Conservation (phyloP, 2,797 vertebrate genomes). For the Onychomys arenicola region DNA sequence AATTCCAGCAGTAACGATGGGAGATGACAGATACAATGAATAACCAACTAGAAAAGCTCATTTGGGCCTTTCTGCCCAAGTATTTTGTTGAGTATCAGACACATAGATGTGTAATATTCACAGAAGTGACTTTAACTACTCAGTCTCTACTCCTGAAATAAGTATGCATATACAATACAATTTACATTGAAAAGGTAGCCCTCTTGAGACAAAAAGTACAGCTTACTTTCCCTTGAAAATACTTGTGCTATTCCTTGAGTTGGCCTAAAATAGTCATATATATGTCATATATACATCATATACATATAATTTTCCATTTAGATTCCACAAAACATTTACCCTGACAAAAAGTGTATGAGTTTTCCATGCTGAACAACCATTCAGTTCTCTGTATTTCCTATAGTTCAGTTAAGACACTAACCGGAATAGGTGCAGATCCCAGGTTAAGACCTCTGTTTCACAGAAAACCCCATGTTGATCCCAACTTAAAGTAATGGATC, state of each 20-base stretch:
- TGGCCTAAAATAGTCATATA: neutral
- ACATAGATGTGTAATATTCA: neutral
- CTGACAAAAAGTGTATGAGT: neutral
- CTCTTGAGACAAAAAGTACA: neutral
- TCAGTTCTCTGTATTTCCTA: neutral
- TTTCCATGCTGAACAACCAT: neutral
- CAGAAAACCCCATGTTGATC: neutral
- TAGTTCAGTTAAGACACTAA: neutral
- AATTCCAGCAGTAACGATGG: neutral
- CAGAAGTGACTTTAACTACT: neutral
- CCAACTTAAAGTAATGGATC: neutral
- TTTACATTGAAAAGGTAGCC: neutral
- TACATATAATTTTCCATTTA: neutral
- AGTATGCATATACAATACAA: neutral
- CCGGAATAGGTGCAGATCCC: neutral
- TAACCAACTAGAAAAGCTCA: neutral
- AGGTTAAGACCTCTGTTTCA: neutral
- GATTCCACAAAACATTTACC: neutral
- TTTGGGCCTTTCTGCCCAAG: neutral
- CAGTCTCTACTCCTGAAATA: neutral
- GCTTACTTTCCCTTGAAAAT: neutral
- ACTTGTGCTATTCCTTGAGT: neutral
- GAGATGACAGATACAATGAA: neutral
- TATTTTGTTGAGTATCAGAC: neutral
- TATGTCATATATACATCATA: no score